Evolutionary conservation across 2,888 invertebrate genomes (phyloP).

Genomic region (Orthonychiurus folsomi): DNA sequence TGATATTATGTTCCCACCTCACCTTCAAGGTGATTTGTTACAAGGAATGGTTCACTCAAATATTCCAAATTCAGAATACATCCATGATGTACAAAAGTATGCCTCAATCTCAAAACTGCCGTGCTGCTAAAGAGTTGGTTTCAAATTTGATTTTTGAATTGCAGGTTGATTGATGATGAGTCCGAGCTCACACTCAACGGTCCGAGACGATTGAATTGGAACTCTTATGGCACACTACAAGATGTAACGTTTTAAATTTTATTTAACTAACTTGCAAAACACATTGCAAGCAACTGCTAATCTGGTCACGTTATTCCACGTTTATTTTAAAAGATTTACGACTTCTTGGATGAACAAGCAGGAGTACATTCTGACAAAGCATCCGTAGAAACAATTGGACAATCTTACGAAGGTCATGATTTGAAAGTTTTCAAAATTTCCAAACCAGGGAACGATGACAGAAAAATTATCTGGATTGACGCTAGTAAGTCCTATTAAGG

Average conservation of each 20-base stretch:
- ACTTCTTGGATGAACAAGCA: constrained; percentile 23
- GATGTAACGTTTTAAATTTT: too few species aligned
- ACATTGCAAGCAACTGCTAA: too few species aligned
- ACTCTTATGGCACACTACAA: background rate
- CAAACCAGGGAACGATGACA: constrained; percentile 41
- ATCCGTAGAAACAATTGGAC: constrained; percentile 35
- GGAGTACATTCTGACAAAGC: constrained; percentile 15
- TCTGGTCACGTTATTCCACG: background rate
- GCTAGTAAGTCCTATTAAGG: constrained; percentile 37
- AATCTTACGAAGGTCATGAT: constrained; percentile 40
- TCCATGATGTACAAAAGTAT: constrained; percentile 54
- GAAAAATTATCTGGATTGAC: constrained; percentile 48
- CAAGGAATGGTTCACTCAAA: constrained; percentile 45
- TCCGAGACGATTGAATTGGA: background rate
- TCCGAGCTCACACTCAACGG: too few species aligned
- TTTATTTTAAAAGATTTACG: constrained; percentile 18
- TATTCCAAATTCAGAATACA: constrained; percentile 46
- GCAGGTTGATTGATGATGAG: background rate
- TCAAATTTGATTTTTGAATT: too few species aligned
- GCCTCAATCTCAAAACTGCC: too few species aligned
- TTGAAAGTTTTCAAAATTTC: constrained; percentile 43
- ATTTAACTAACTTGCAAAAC: too few species aligned
- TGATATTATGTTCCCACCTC: constrained; percentile 51
- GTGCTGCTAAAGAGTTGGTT: too few species aligned
- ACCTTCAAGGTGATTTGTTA: constrained; percentile 45